phyloP scores from a whole-genome alignment of 2,113 vertebrate genomes.

The Lamprologus sp. region DNA sequence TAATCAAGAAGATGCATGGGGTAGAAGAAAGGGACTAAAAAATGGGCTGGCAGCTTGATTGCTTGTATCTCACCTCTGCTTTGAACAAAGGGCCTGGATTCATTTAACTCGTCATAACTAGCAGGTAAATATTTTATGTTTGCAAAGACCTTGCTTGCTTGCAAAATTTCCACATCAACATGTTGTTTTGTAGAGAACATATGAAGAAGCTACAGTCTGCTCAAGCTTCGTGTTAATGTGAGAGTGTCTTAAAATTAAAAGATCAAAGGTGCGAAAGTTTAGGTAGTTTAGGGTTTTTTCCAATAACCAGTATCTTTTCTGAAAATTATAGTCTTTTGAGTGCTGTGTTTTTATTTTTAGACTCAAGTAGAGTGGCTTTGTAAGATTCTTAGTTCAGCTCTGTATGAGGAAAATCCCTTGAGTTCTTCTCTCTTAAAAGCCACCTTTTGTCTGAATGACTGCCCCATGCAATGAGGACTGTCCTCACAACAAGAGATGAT shows the following conservation, averaged over 20 bases:
- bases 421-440: background rate
- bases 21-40: background rate
- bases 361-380: background rate
- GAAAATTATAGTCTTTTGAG: background rate
- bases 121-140: background rate
- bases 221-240: fast-evolving
- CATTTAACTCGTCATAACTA: background rate
- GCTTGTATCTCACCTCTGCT: background rate
- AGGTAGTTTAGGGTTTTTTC: background rate
- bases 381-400: background rate
- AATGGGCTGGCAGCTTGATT: background rate
- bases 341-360: background rate
- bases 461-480: fast-evolving
- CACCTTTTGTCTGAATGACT: background rate
- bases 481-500: background rate
- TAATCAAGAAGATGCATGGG: background rate
- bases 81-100: too few relatives aligned
- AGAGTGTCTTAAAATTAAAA: background rate
- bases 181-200: background rate
- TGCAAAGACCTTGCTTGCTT: background rate
- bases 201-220: background rate
- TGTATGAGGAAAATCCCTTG: background rate
- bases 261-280: background rate
- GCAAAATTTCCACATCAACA: background rate
- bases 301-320: background rate